Base-by-base conservation (phyloP, 2,888 invertebrate species). In the Rapana venosa region DNA sequence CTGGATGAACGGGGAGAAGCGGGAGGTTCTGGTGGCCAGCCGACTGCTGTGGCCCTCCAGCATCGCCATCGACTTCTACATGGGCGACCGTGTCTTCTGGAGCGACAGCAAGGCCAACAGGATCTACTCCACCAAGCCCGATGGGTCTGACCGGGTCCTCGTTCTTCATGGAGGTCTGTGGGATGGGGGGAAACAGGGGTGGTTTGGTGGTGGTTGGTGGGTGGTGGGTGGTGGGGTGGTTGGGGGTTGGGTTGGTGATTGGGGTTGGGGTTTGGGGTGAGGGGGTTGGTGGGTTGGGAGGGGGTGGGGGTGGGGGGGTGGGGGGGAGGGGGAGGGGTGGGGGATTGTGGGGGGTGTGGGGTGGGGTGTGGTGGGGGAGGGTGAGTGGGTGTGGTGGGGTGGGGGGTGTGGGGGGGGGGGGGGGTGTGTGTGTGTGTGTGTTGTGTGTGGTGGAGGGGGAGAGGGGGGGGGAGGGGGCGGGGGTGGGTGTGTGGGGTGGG, bases 1-100 rank as follows among this genome's bases (percentile, higher is more conserved):
- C 1, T 99, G 99, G 98, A 98, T 99, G 98, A 99, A 99, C 95
- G 99, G 99, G 0, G 98, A 98, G 0, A 98, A 98, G 95, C 97
- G 99, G 2, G 97, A 93, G 91, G 97, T 98, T 0, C 96, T 99
- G 4, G 97, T 99, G 15, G 97, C 97, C 20, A 92, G 91, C 0
- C 97, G 97, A 91, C 97, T 99, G 56, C 97, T 98, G 47, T 90
- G 92, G 11, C 99, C 99, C 0, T 97, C 98, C 0, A 98, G 99
- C 0, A 96, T 99, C 20, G 97, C 98, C 0, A 97, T 99, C 87
- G 99, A 99, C 95, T 98, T 93, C 92, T 91, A 91, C 85, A 95
- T 95, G 94, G 98, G 98, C 91, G 98, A 98, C 95, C 97, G 98
- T 0, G 97, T 99, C 30, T 99, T 98, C 96, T 99, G 99, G 99